Conservation (phyloP, 2,888 invertebrate species). For the Netelia fuscicornis region DNA sequence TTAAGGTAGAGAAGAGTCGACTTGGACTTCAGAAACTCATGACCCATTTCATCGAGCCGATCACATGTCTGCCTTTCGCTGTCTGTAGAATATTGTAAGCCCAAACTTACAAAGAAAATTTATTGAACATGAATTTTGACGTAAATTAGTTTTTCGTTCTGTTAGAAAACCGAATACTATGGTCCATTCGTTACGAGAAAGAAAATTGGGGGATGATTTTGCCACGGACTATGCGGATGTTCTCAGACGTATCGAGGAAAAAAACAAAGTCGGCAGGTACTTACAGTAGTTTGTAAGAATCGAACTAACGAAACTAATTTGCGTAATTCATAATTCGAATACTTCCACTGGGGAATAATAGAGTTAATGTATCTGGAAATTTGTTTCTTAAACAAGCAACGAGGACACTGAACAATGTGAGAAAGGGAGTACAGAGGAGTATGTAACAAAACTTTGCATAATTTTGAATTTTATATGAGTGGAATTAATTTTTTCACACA, state of each 20-base stretch:
- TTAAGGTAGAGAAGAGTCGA: constrained; percentile 90
- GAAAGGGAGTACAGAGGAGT: constrained; percentile 48
- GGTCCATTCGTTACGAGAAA: constrained; percentile 88
- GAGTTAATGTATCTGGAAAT: constrained; percentile 1
- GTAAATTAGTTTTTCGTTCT: constrained; percentile 15
- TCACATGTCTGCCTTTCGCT: constrained; percentile 84
- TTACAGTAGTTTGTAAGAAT: constrained; percentile 56
- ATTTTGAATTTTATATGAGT: background rate
- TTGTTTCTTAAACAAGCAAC: constrained; percentile 58
- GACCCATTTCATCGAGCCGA: constrained; percentile 88
- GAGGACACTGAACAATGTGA: constrained; percentile 47
- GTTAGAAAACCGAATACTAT: constrained; percentile 75
- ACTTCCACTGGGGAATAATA: background rate
- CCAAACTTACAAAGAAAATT: constrained; percentile 13
- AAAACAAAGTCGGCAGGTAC: constrained; percentile 87
- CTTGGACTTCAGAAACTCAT: constrained; percentile 88
- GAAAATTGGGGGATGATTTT: constrained; percentile 87
- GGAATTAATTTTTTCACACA: background rate
- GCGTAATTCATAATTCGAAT: background rate
- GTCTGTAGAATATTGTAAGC: constrained; percentile 80
- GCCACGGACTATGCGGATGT: constrained; percentile 86
- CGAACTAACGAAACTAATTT: background rate
- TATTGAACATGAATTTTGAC: background rate
- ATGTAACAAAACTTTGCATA: constrained; percentile 39
- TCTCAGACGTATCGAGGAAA: constrained; percentile 87